Evolutionary conservation across 2,888 invertebrate genomes (phyloP), one percentile per base, ranked within the genome.

Genomic region (Brenthis daphne): DNA sequence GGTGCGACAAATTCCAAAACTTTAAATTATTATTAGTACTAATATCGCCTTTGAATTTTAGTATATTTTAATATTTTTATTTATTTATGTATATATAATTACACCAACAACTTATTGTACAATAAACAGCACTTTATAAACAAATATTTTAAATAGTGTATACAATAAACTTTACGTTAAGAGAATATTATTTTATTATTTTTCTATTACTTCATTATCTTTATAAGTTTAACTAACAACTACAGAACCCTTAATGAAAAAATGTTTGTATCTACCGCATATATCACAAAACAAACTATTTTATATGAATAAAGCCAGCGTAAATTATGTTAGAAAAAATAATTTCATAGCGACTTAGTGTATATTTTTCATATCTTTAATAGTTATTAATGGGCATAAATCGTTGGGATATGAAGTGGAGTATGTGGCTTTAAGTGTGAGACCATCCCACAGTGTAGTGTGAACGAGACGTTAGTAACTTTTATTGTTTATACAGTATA

Each of bases 391-490:
- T 74, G 73, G 71, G 57, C 71, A 69, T 67, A 67, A 69, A 43
- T 8, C 68, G 71, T 69, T 70, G 74, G 71, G 76, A 75, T 73
- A 70, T 82, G 79, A 84, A 86, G 85, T 85, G 86, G 84, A 79
- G 71, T 82, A 76, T 80, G 79, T 80, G 80, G 77, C 73, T 73
- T 75, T 76, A 80, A 80, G 86, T 87, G 87, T 87, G 87, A 84
- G 88, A 87, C 79, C 81, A 72, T 70, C 74, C 79, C 77, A 80
- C 82, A 80, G 77, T 77, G 78, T 80, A 81, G 88, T 87, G 88
- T 88, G 88, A 89, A 88, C 86, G 81, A 77, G 76, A 79, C 79
- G 85, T 87, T 82, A 85, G 78, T 83, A 85, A 87, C 82, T 85
- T 85, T 89, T 87, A 86, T 88, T 84, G 82, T 87, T 87, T 82